phyloP scores from a whole-genome alignment of 1,140 invertebrate genomes.

The roundworm (Caenorhabditis elegans) region DNA sequence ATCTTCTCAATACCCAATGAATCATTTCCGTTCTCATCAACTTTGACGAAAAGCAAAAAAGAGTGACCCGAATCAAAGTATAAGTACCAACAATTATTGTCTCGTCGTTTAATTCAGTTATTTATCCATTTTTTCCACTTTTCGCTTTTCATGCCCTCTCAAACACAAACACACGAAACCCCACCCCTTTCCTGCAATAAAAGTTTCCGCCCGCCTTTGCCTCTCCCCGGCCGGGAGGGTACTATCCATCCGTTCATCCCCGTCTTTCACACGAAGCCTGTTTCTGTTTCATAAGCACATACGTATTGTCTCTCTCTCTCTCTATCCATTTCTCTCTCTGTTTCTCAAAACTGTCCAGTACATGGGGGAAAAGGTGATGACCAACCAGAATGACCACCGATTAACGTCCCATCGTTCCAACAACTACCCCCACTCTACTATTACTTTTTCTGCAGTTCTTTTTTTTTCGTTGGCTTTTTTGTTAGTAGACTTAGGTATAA shows the following conservation, averaged over 20 bases:
- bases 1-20: too few relatives aligned
- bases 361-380: not conserved
- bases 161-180: not conserved
- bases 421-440: too few relatives aligned
- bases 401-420: not conserved
- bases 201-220: too few relatives aligned
- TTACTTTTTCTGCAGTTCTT: too few relatives aligned
- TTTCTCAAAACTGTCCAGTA: not conserved
- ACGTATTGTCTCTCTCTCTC: not conserved
- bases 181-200: not conserved
- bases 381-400: not conserved
- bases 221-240: too few relatives aligned
- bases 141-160: not conserved
- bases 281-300: constrained; percentile 17
- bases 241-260: too few relatives aligned
- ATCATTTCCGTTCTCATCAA: too few relatives aligned
- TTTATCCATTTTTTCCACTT: not conserved
- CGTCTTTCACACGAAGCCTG: not conserved
- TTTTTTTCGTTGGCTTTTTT: too few relatives aligned
- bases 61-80: too few relatives aligned
- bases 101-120: too few relatives aligned
- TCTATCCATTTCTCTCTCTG: not conserved
- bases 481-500: too few relatives aligned
- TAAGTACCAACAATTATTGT: constrained; percentile 4
- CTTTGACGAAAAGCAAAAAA: too few relatives aligned